These are phyloP conservation scores for Anthophora plumipes DNA, from an alignment of 2,888 invertebrate genomes.

Conservation along the genomic window DNA sequence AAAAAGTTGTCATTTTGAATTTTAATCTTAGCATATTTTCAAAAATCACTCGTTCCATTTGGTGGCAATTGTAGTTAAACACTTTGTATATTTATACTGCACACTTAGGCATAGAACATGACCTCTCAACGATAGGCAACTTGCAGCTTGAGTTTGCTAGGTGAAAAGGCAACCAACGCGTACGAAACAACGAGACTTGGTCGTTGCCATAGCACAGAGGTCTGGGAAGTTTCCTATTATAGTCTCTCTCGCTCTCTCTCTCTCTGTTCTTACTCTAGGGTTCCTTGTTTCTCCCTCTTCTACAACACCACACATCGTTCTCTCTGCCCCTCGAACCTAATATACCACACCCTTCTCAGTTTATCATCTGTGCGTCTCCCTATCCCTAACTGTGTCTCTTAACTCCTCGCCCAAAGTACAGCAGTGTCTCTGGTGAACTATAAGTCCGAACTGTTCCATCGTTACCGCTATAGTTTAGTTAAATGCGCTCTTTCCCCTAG, in stretches of 20 bases:
- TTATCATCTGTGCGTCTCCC: background rate
- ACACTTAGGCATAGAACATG: conserved; percentile 13
- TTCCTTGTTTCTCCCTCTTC: conserved; percentile 6
- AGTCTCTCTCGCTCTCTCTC: conserved; percentile 64
- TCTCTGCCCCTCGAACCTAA: background rate
- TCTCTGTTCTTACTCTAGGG: background rate
- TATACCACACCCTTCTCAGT: background rate
- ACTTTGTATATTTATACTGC: no score
- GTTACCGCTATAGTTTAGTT: conserved; percentile 72
- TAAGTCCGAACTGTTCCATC: conserved; percentile 72
- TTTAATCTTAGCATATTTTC: no score
- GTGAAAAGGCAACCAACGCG: conserved; percentile 56
- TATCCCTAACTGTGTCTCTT: background rate
- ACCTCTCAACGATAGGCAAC: conserved; percentile 50
- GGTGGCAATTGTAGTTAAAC: no score
- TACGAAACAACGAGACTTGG: conserved; percentile 69
- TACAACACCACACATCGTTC: conserved; percentile 12
- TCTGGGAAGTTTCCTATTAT: conserved; percentile 79
- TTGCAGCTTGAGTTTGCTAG: conserved; percentile 50
- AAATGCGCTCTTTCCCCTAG: conserved; percentile 60
- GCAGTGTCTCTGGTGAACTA: conserved; percentile 67
- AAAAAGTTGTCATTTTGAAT: no score
- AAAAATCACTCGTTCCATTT: no score
- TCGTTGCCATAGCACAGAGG: conserved; percentile 68
- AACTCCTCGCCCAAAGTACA: conserved; percentile 35